Evolutionary conservation across 2,888 invertebrate genomes (phyloP), one percentile per base, ranked within the genome.

Genomic region (Eristalinus aeneus): DNA sequence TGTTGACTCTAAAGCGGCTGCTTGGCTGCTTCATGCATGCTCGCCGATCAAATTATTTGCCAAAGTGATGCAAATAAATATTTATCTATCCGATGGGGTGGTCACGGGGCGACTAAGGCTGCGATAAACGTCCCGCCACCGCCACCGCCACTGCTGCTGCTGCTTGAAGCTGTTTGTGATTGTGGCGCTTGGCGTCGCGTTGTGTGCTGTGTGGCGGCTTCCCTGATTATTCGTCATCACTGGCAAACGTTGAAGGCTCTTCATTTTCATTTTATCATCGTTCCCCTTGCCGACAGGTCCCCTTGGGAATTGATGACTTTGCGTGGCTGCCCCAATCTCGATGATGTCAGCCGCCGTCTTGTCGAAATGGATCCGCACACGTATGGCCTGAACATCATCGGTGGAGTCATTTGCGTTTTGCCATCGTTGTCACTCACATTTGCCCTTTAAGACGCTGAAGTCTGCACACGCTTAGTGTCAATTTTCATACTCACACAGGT

Each of bases 11-110:
- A 8, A 23, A 16, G 23, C 32, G 2, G 27, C 68, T 12, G 31
- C 39, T 53, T 64, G 23, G 61, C 1, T 61, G 34, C 23, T 68
- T 5, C 64, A 34, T 75, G 54, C 39, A 75, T 64, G 54, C 27
- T 11, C 16, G 71, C 56, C 46, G 68, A 78, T 78, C 65, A 77
- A 76, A 76, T 77, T 64, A 71, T 71, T 77, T 46, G 56, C 56
- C 63, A 32, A 75, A 71, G 60, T 53, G 46, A 68, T 68, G 68
- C 34, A 39, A 71, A 71, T 61, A 72, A 72, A 72, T 72, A 72
- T 72, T 61, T 72, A 31, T 10, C 39, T 53, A 46, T 61, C 63
- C 27, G 27, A 27, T 27, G 27, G 27, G 72, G 31, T 20, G 39
- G n/a, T 12, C 63, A 63, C 61, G 72, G 63, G 54, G 63, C 20